Percentiles rank a stretch among this genome's conserved stretches.
Conservation (phyloP, 2,888 invertebrate species). For the Hofmannophila pseudospretella region DNA sequence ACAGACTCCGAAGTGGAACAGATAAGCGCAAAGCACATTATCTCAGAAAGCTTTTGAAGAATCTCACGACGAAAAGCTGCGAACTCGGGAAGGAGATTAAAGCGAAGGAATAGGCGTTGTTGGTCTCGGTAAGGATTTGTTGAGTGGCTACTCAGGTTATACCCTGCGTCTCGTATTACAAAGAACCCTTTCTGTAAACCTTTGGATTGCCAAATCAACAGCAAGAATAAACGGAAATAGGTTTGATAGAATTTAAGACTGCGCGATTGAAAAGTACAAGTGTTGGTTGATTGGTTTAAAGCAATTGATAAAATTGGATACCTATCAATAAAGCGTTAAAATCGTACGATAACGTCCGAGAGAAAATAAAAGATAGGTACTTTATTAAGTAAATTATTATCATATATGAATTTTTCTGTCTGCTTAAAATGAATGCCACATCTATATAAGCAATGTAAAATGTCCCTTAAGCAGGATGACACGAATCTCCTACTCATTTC, state of each 20-base stretch:
- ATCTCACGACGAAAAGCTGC: slow-evolving; percentile 21
- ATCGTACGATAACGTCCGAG: too few relatives aligned
- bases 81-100: slow-evolving; percentile 36
- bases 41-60: slow-evolving; percentile 23
- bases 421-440: too few relatives aligned
- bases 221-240: too few relatives aligned
- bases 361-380: too few relatives aligned
- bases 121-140: slow-evolving; percentile 24
- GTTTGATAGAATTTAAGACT: too few relatives aligned
- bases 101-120: slow-evolving; percentile 19
- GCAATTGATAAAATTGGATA: too few relatives aligned
- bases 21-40: slow-evolving; percentile 11
- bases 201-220: background rate
- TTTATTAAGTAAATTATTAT: too few relatives aligned
- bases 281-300: too few relatives aligned
- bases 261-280: too few relatives aligned
- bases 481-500: slow-evolving; percentile 26
- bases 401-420: too few relatives aligned
- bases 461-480: background rate
- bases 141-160: slow-evolving; percentile 28
- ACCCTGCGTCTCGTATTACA: slow-evolving; percentile 15
- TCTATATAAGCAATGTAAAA: background rate
- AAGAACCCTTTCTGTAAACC: slow-evolving; percentile 1
- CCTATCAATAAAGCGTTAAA: too few relatives aligned
- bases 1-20: background rate